Base-by-base conservation (phyloP, 2,113 vertebrate species). In the Paralichthys olivaceus region DNA sequence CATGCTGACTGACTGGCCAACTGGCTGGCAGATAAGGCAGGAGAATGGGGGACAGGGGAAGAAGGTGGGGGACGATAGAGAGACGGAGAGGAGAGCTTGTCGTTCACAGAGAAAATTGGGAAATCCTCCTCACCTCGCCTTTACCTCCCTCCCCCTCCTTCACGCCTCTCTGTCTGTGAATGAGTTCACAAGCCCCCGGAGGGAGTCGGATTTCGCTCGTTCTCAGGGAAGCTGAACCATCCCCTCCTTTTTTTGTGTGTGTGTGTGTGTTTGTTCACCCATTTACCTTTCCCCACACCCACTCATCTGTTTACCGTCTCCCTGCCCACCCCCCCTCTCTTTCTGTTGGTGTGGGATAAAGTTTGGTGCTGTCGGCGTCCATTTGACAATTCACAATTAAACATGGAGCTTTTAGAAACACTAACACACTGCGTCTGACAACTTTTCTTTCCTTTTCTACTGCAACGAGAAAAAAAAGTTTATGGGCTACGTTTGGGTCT, bases 151-250 rank as follows among this genome's bases (percentile, higher is more conserved):
- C 62, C 76, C 34, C 22, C 40, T 57, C 66, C 19, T 43, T 43
- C 75, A 43, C 5, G 22, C 40, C 14, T 75, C 71, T 23, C 74
- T 6, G 59, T 58, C 75, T 86, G 80, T 83, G 81, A 90, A 84
- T 79, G 78, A 86, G 77, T 79, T 87, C 81, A 81, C 71, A 72
- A 83, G 66, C 69, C 77, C 58, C 65, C 26, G 9, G 56, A 69
- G 75, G 82, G 90, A 87, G 86, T 92, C 86, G 9, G 72, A 69
- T 93, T 92, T 89, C 90, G 57, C 22, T 61, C 11, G 34, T 70
- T 88, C 80, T 78, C 72, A 66, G 72, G 78, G 81, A 90, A 89
- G 47, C 86, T 72, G 77, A 88, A 72, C 81, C 81, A 12, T 57
- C 64, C 62, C 72, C 64, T 69, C 29, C 25, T 69, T 45, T 77